A percentile compares a stretch with the other conserved stretches of the same genome.
These are phyloP conservation scores for Pteronura brasiliensis DNA, from an alignment of 2,113 vertebrate genomes.

Conservation along the genomic window DNA sequence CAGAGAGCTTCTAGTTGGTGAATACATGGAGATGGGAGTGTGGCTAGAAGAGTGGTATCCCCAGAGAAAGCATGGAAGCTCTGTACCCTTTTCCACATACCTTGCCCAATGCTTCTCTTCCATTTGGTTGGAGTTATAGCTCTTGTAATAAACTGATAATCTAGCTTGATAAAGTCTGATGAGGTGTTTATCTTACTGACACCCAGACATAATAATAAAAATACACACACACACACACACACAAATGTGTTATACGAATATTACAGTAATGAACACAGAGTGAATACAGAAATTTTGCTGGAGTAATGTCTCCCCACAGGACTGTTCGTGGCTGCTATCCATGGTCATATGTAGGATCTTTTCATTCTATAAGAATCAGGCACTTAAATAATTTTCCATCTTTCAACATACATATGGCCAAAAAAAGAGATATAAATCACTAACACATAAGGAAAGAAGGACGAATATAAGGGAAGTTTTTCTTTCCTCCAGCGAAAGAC, in stretches of 20 bases:
- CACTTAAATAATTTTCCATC: constrained; percentile 14
- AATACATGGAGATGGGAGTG: not conserved
- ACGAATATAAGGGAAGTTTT: not conserved
- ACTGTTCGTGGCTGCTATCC: not conserved
- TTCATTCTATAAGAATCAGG: not conserved
- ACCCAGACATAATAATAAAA: not conserved
- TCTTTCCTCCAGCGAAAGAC: not conserved
- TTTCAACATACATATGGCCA: not conserved
- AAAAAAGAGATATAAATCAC: not conserved
- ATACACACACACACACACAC: not conserved
- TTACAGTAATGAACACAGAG: not conserved
- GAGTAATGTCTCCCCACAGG: not conserved
- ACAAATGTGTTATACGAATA: not conserved
- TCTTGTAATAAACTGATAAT: not conserved
- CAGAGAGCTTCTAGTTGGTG: not conserved
- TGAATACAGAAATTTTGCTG: constrained; percentile 12
- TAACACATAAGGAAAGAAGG: not conserved
- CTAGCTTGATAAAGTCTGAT: not conserved
- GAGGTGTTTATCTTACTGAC: not conserved
- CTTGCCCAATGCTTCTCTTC: not conserved
- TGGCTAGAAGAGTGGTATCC: not conserved
- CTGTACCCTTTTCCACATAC: not conserved
- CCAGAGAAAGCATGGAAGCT: not conserved
- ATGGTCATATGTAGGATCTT: not conserved
- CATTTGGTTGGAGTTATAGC: not conserved